Base-by-base conservation (phyloP, 30 jellyfish, hydroid and myxozoan species). In the Pseudorhiza aurosa region DNA sequence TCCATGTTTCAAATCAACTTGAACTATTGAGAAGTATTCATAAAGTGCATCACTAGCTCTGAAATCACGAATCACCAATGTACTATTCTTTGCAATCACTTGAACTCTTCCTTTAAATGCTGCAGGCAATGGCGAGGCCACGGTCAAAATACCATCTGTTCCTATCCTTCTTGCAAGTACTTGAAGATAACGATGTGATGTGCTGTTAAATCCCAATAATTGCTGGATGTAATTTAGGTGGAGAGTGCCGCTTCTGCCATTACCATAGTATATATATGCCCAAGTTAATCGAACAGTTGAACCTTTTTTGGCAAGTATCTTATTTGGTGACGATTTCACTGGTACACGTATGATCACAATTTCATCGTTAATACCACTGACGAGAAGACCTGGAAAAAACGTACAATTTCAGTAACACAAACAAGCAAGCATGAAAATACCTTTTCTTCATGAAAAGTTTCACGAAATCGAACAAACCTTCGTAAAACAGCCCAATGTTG, bases 281-380 rank as follows among this genome's bases (percentile, higher is more conserved):
- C 85, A 72, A 15, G 43, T 30, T 18, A 72, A 36, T 59, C 72
- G 35, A 11, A 72, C 72, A 1, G 85, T 19, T 21, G 85, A 72
- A 25, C 26, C 40, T 72, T 47, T 72, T 22, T 1, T 10, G 14
- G 85, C 72, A 24, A 72, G 49, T 17, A 72, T 26, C 27, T 32
- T 27, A 32, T 59, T 50, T 28, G 85, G 85, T 30, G 85, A 72
- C 29, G 85, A 72, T 40, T 42, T 22, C n/a, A n/a, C n/a, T n/a
- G n/a, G n/a, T n/a, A n/a, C n/a, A n/a, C n/a, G n/a, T n/a, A n/a
- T n/a, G n/a, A n/a, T n/a, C n/a, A n/a, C n/a, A n/a, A n/a, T n/a
- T n/a, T n/a, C n/a, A n/a, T n/a, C n/a, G n/a, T n/a, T n/a, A n/a
- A n/a, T n/a, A n/a, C n/a, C n/a, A n/a, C n/a, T n/a, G n/a, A n/a